Evolutionary conservation across 92 coral and sea anemone species (phyloP), one percentile per base, ranked within the genome.

Genomic region (Scolanthus callimorphus): DNA sequence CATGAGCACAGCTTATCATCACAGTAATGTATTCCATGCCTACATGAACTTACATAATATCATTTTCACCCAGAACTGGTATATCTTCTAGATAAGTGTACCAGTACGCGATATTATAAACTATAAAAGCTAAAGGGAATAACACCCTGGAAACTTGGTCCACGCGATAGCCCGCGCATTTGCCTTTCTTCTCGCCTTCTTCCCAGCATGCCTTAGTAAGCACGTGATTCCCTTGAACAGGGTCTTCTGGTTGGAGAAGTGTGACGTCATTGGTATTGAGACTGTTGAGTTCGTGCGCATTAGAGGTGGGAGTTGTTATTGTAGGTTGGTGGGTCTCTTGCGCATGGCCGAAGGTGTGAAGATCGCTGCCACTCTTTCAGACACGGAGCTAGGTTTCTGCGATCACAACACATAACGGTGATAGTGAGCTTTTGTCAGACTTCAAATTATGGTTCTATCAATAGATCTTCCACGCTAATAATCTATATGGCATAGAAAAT

Each of bases 61-160:
- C 23, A 46, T 9, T 9, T 11, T 11, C 12, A 9, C 52, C 23
- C 19, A 46, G 52, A 4, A 59, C 58, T 20, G 59, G 44, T 39
- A 70, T 70, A 59, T 30, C 31, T 11, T 55, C 57, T 23, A 57
- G 57, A 20, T 49, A 43, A 4, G 52, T 46, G 22, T 46, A 46
- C 67, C 67, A 58, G 27, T 58, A 58, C 24, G 69, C 39, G 3
- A 49, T 13, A 29, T 70, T 58, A 17, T 57, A 49, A n/a, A 46
- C 29, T 13, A 26, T 30, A 60, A 70, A 70, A 20, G 45, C 38
- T 12, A 50, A 2, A 3, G 72, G 72, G 41, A 65, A 65, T n/a
- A 39, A 25, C 11, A 65, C 55, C 4, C 72, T 60, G 19, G 72
- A 51, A 2, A 53, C 28, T 17, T 50, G 55, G 19, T 65, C 72